Percentiles rank a stretch among this genome's conserved stretches.
phyloP scores from a whole-genome alignment of 2,888 invertebrate genomes.

The Camptogramma bilineatum region DNA sequence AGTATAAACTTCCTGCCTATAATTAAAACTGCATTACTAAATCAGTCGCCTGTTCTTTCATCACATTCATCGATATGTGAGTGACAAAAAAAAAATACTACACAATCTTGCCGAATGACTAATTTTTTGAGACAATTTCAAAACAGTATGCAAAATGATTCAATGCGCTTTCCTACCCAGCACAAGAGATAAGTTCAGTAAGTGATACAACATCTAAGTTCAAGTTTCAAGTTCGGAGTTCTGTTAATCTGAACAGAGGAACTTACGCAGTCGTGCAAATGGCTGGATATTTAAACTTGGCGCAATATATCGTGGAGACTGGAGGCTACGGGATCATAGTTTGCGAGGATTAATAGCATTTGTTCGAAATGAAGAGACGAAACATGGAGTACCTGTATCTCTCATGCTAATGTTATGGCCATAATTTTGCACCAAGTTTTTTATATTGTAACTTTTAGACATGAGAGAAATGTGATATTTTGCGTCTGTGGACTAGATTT shows the following conservation, averaged over 20 bases:
- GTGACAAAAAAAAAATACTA: no score
- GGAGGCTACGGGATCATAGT: conserved; percentile 35
- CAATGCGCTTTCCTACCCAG: not conserved
- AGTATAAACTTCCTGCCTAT: no score
- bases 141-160: not conserved
- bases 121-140: no score
- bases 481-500: no score
- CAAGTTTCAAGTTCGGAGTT: conserved; percentile 25
- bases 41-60: no score
- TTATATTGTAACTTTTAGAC: not conserved
- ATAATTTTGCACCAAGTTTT: not conserved
- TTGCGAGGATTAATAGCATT: conserved; percentile 17
- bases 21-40: no score
- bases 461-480: no score
- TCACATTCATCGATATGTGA: no score
- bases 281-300: conserved; percentile 43
- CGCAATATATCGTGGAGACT: conserved; percentile 42
- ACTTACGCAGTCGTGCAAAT: conserved; percentile 41
- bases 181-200: conserved; percentile 7
- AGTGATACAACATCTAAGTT: conserved; percentile 23
- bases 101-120: no score
- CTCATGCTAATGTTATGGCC: not conserved
- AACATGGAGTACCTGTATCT: not conserved
- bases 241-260: conserved; percentile 23
- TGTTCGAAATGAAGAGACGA: conserved; percentile 5